phyloP scores from a whole-genome alignment of 2,113 vertebrate species.

The Bos indicus region DNA sequence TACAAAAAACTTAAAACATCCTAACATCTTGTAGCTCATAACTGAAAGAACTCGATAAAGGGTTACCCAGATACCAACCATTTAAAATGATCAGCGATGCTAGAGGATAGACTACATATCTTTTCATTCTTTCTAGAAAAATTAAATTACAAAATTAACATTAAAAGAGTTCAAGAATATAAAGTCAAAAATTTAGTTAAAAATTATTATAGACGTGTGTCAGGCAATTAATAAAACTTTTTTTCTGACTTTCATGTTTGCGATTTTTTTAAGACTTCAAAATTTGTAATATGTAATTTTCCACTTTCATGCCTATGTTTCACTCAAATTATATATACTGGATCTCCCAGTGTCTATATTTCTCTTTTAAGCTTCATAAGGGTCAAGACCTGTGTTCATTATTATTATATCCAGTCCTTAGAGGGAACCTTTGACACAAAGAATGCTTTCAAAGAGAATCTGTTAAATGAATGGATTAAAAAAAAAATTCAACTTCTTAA shows the following conservation, averaged over 20 bases:
- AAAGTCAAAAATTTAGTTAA: background rate
- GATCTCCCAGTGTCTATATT: background rate
- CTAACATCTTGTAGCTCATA: background rate
- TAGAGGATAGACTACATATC: background rate
- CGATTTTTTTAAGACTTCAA: background rate
- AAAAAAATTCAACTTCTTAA: background rate
- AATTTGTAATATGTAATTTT: background rate
- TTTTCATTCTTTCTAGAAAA: background rate
- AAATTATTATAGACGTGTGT: background rate
- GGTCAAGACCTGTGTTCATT: background rate
- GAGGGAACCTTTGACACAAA: background rate
- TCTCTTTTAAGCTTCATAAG: background rate
- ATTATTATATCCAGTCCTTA: background rate
- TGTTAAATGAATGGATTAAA: background rate
- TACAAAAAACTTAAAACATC: background rate
- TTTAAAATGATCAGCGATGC: background rate
- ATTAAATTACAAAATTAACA: background rate
- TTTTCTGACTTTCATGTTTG: background rate
- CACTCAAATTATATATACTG: background rate
- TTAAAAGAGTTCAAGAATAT: background rate
- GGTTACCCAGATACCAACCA: background rate
- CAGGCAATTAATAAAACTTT: background rate
- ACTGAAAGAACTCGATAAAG: background rate
- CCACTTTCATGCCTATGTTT: background rate
- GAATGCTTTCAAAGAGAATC: background rate